A percentile compares a stretch with the other conserved stretches of the same genome.
Conservation (phyloP, 2,888 invertebrate genomes). For the Autographa pulchrina region DNA sequence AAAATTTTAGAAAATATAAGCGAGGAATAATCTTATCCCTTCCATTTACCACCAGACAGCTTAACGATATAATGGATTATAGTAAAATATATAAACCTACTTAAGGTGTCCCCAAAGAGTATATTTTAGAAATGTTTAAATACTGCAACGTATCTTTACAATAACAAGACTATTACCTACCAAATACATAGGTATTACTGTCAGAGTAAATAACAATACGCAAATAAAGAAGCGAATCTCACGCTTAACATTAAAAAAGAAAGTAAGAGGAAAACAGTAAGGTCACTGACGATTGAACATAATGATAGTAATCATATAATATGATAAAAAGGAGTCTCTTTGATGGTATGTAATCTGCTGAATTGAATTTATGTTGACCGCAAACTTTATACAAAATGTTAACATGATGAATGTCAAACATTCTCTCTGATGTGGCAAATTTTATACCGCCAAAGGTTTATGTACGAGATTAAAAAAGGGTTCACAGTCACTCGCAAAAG, state of each 20-base stretch:
- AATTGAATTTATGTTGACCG: conserved; percentile 12
- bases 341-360: conserved; percentile 32
- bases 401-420: background rate
- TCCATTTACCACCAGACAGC: background rate
- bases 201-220: background rate
- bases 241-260: conserved; percentile 14
- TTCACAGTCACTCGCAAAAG: background rate
- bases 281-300: conserved; percentile 17
- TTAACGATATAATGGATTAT: no score
- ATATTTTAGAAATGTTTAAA: no score
- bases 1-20: no score
- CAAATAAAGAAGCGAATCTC: background rate
- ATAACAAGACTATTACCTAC: no score
- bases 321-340: conserved; percentile 48
- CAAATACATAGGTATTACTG: background rate
- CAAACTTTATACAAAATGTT: background rate
- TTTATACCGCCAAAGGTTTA: conserved; percentile 1
- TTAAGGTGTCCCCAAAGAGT: no score
- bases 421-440: conserved; percentile 10
- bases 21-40: background rate
- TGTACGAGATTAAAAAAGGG: conserved; percentile 12
- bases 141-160: no score
- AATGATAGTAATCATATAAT: conserved; percentile 42
- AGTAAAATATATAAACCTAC: no score
- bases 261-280: conserved; percentile 39